Conservation (phyloP, 1,140 invertebrate genomes). For the Chymomyza costata region DNA sequence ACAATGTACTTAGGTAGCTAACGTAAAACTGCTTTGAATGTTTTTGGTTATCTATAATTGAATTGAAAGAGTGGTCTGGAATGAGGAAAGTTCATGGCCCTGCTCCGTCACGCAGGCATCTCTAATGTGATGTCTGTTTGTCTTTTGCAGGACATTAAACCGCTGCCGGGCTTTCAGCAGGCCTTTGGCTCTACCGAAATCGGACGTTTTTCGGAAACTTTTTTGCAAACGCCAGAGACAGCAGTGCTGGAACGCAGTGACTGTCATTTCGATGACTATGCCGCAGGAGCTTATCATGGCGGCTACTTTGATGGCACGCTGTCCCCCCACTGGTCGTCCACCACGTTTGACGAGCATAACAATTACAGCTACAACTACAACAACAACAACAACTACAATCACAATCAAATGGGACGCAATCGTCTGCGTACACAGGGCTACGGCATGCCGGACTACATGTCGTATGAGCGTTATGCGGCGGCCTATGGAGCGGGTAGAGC, state of each 20-base stretch:
- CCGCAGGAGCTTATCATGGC: slow-evolving; percentile 1
- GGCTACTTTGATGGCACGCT: slow-evolving; percentile 33
- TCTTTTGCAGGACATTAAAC: slow-evolving; percentile 67
- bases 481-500: slow-evolving; percentile 38
- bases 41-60: too few species aligned
- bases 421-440: slow-evolving; percentile 45
- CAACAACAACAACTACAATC: slow-evolving; percentile 7
- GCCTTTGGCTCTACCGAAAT: slow-evolving; percentile 87
- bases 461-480: slow-evolving; percentile 62
- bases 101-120: background rate
- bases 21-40: too few species aligned
- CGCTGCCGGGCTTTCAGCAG: slow-evolving; percentile 84
- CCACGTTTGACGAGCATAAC: slow-evolving; percentile 34
- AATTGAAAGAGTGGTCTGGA: too few species aligned
- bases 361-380: slow-evolving; percentile 2
- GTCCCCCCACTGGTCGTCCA: slow-evolving; percentile 27
- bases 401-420: slow-evolving; percentile 24
- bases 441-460: slow-evolving; percentile 51
- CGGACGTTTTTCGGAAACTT: slow-evolving; percentile 81
- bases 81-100: too few species aligned
- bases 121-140: background rate
- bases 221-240: slow-evolving; percentile 63
- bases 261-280: slow-evolving; percentile 37
- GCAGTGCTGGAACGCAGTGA: slow-evolving; percentile 46
- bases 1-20: too few species aligned